A percentile compares a stretch with the other conserved stretches of the same genome.
Evolutionary conservation across 2,113 vertebrate genomes (phyloP).

Genomic region (Erythrolamprus reginae): DNA sequence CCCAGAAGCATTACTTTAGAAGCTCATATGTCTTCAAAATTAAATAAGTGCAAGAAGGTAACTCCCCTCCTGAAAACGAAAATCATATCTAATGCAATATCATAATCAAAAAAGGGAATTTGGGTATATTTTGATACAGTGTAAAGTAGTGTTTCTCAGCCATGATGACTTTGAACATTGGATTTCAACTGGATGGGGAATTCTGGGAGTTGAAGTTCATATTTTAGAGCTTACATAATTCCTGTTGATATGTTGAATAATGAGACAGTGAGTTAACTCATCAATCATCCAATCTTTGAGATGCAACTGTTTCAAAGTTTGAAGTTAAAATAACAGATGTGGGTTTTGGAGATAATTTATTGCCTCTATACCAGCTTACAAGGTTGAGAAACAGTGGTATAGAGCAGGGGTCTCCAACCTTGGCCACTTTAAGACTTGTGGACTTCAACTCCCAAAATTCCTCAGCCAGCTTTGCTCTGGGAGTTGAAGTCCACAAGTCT

Average conservation of each 20-base stretch:
- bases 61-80: no score
- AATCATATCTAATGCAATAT: no score
- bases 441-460: background rate
- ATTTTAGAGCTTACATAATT: no score
- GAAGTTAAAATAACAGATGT: background rate
- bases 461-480: background rate
- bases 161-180: background rate
- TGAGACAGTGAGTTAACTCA: background rate
- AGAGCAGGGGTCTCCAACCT: no score
- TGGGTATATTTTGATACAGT: background rate
- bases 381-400: background rate
- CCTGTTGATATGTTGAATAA: background rate
- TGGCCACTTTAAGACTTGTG: background rate
- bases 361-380: background rate
- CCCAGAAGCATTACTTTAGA: background rate
- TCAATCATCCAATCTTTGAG: background rate
- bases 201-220: background rate
- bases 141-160: background rate
- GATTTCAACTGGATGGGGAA: background rate
- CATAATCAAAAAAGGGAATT: no score
- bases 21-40: background rate
- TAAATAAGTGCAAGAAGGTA: background rate
- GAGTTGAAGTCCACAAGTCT: background rate
- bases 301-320: background rate
- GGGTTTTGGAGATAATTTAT: background rate